Evolutionary conservation across 2,113 vertebrate genomes (phyloP), one percentile per base, ranked within the genome.

Genomic region (Leiothrix lutea): DNA sequence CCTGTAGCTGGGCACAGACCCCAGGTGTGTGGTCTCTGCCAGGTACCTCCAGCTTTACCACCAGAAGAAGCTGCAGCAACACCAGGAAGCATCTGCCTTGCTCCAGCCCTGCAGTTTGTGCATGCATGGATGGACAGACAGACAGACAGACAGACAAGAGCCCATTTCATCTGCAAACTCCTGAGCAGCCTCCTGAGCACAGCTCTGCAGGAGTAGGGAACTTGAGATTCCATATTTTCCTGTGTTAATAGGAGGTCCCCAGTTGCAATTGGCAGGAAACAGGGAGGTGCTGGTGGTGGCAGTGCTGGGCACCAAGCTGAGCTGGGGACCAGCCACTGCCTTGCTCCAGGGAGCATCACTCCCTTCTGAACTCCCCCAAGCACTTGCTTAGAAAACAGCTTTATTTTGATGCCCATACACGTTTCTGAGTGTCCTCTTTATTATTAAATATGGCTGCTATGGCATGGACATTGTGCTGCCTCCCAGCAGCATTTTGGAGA

Each of bases 381-480:
- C 29, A 42, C n/a, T 29, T 2, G 1, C 51, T 62, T n/a, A 40
- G 69, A 67, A 66, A 78, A 64, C 57, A 84, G 47, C 65, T 66
- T 72, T 53, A 48, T 35, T 94, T 23, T 54, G 73, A 84, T 33
- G 45, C 17, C 64, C 0, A 0, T 5, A 6, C 1, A 0, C 3
- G 48, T 71, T 80, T 92, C 35, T 19, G 38, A 86, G 47, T 17
- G 12, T n/a, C 48, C 40, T 48, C 44, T 79, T 81, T 71, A 20
- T 66, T 51, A 53, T 51, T 17, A 62, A 89, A 28, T 24, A 29
- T 5, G 13, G 26, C 42, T 77, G 29, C 42, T 40, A 6, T 0
- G 7, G 19, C n/a, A 42, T 2, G 33, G 56, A 24, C 42, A 54
- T 11, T 67, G 77, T 33, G n/a, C 2, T 83, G 77, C 64, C 73